Evolutionary conservation across 2,888 invertebrate genomes (phyloP).

Genomic region (Meandrusa payeni): DNA sequence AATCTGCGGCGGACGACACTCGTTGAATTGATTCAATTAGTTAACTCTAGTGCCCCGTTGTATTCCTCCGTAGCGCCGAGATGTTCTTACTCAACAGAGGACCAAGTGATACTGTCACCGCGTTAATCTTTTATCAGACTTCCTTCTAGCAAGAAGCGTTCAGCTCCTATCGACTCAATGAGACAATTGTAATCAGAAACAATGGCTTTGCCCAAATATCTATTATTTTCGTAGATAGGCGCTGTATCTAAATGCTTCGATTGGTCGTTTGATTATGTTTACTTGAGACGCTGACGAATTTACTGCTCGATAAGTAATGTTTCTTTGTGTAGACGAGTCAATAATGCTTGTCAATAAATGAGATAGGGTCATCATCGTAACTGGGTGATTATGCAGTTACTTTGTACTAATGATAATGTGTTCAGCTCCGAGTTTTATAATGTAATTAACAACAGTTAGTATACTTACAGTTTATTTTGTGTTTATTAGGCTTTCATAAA

Average conservation of each 20-base stretch:
- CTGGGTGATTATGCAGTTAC: conserved; percentile 23
- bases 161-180: conserved; percentile 32
- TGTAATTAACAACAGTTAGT: too few species aligned
- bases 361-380: conserved; percentile 25
- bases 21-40: conserved; percentile 72
- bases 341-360: conserved; percentile 30
- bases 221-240: conserved; percentile 38
- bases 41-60: conserved; percentile 33
- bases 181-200: conserved; percentile 32
- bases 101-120: conserved; percentile 65
- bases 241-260: conserved; percentile 60
- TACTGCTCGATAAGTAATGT: conserved; percentile 45
- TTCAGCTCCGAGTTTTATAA: not conserved
- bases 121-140: conserved; percentile 73
- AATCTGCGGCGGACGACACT: conserved; percentile 64
- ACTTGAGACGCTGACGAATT: conserved; percentile 42
- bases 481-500: too few species aligned
- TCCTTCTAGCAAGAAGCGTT: conserved; percentile 41
- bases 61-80: conserved; percentile 32
- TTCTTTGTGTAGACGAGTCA: conserved; percentile 51
- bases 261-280: conserved; percentile 62
- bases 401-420: conserved; percentile 11
- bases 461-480: too few species aligned
- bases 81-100: conserved; percentile 52
- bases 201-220: conserved; percentile 53